Conservation (phyloP, 2,797 vertebrate species). For the Fistularia commersonii region DNA sequence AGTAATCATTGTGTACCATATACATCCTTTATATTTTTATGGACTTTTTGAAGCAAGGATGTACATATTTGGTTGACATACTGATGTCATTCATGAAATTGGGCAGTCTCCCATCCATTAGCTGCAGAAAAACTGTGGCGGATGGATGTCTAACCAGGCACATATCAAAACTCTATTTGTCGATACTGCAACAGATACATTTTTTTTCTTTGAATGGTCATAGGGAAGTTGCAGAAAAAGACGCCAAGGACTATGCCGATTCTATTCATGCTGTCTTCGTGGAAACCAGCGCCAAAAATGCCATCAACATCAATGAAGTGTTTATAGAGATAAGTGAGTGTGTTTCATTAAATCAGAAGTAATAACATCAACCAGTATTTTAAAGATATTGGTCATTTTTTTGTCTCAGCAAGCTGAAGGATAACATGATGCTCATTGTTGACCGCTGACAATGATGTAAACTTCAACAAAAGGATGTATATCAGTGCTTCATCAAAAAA, state of each 20-base stretch:
- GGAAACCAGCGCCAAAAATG: constrained; percentile 97
- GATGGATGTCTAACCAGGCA: background rate
- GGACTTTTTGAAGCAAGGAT: no score
- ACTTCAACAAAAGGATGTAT: no score
- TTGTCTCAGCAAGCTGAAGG: no score
- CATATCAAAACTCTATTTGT: background rate
- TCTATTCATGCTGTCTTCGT: constrained; percentile 97
- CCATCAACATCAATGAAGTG: constrained; percentile 98
- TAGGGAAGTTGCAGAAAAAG: constrained; percentile 95
- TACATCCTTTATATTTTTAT: no score
- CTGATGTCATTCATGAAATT: constrained; percentile 20
- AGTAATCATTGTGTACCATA: no score
- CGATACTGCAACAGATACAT: constrained; percentile 9
- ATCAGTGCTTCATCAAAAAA: no score
- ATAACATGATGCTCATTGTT: no score
- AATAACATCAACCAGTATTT: background rate
- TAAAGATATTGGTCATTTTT: background rate
- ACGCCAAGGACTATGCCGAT: constrained; percentile 97
- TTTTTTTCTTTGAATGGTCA: constrained; percentile 35
- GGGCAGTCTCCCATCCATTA: background rate
- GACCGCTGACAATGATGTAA: no score
- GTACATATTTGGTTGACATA: no score
- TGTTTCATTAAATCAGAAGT: constrained; percentile 13
- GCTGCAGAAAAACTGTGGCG: no score
- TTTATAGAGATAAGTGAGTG: constrained; percentile 99